Evolutionary conservation across 1,140 invertebrate species (phyloP), one percentile per base, ranked within the genome.

Genomic region (Armadillidium nasatum): DNA sequence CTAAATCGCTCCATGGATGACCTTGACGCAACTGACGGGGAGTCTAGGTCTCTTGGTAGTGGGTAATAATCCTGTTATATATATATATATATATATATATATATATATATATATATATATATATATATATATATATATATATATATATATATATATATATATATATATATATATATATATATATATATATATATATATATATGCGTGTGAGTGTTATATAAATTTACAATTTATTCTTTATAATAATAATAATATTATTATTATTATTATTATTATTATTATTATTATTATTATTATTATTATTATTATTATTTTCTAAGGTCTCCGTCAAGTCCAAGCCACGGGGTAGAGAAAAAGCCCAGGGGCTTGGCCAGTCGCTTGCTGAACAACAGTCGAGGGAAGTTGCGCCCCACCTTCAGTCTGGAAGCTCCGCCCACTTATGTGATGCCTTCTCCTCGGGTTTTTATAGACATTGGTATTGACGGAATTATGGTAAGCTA

Each of bases 401-500:
- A 73, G 74, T 23, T 74, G 19, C 72, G 79, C 13, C 79, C 79
- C 10, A 74, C 79, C n/a, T 71, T 80, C 50, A 80, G 79, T 50
- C 76, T 80, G 68, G 79, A 80, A 7, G 76, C 77, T 7, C 72
- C 73, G 9, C 45, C 76, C 43, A 75, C 76, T 44, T 76, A 77
- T 23, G 77, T 80, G 44, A 68, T 76, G 46, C 79, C 79, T 0
- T 72, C 77, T 0, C 77, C 79, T 13, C 73, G 77, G n/a, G 77
- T 80, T 19, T 80, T 68, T 68, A 33, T 80, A 4, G 79, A 80
- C 75, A 72, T 80, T 7, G 74, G 72, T 74, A 80, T 80, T 44
- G 76, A 80, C 69, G 79, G 79, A 67, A 80, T 80, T 15, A 68
- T 77, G 79, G 79, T 80, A 67, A 70, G 60, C 23, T 23, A 71